Evolutionary conservation across 2,113 vertebrate genomes (phyloP).

Genomic region (Numenius arquata): DNA sequence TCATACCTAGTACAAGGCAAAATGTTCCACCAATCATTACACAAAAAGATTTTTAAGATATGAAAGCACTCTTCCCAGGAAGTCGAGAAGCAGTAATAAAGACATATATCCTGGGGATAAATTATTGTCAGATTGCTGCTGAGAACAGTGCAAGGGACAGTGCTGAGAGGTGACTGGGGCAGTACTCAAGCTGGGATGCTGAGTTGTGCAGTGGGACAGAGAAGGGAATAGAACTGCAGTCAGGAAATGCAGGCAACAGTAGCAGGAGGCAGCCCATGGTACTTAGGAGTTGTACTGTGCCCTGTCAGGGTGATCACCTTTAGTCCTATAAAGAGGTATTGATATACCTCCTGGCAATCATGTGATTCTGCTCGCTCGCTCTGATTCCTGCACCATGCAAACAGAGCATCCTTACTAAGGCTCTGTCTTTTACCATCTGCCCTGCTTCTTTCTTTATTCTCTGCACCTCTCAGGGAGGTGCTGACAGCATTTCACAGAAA

Average conservation of each 20-base stretch:
- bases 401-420: neutral
- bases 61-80: neutral
- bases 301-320: neutral
- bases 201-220: neutral
- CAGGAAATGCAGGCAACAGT: neutral
- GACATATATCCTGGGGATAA: neutral
- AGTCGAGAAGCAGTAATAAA: neutral
- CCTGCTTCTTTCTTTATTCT: neutral
- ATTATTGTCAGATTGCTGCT: neutral
- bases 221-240: neutral
- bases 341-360: neutral
- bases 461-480: neutral
- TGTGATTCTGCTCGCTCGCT: neutral
- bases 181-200: neutral
- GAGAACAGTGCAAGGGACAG: neutral
- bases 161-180: rapidly evolving
- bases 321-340: neutral
- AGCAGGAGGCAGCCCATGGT: rapidly evolving
- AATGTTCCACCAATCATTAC: neutral
- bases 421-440: neutral
- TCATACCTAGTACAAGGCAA: neutral
- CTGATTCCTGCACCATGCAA: neutral
- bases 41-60: neutral
- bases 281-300: neutral
- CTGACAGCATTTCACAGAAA: neutral